Percentiles rank a stretch among this genome's conserved stretches.
phyloP scores from a whole-genome alignment of 2,888 invertebrate species.

The Empis livida region DNA sequence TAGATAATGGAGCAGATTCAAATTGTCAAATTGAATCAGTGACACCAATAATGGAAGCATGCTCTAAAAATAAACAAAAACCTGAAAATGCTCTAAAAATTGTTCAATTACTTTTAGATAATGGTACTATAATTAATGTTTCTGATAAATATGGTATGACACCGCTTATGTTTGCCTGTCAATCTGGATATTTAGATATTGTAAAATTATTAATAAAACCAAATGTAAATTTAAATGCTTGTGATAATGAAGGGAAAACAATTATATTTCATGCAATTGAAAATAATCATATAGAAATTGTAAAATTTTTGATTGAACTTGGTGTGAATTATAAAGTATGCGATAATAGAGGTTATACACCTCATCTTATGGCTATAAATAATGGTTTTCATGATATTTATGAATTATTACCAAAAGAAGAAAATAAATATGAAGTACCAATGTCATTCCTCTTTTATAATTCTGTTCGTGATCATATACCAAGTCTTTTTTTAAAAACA shows the following conservation, averaged over 20 bases:
- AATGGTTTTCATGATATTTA: conserved; percentile 30
- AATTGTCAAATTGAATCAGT: conserved; percentile 27
- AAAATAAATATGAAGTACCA: conserved; percentile 22
- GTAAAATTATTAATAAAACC: conserved; percentile 23
- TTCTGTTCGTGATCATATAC: conserved; percentile 28
- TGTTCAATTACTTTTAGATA: conserved; percentile 20
- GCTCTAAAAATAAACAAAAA: conserved; percentile 11
- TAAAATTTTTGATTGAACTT: conserved; percentile 24
- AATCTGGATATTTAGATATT: conserved; percentile 22
- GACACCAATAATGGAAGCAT: conserved; percentile 27
- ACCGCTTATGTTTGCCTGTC: conserved; percentile 31
- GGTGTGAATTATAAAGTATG: conserved; percentile 23
- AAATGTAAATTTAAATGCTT: conserved; percentile 26
- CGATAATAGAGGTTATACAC: conserved; percentile 29
- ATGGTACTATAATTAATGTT: conserved; percentile 26
- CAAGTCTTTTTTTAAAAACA: conserved; percentile 28
- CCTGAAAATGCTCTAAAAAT: conserved; percentile 17
- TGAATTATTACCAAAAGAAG: conserved; percentile 23
- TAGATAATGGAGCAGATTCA: conserved; percentile 21
- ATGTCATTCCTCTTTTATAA: conserved; percentile 24
- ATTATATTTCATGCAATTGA: conserved; percentile 33
- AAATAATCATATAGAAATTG: conserved; percentile 26
- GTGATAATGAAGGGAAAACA: conserved; percentile 29
- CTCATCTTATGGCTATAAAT: conserved; percentile 27
- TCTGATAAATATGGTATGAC: conserved; percentile 30